A percentile compares a stretch with the other conserved stretches of the same genome.
These are phyloP conservation scores for Drosophila micromelanica DNA, from an alignment of 1,140 invertebrate genomes.

Conservation along the genomic window DNA sequence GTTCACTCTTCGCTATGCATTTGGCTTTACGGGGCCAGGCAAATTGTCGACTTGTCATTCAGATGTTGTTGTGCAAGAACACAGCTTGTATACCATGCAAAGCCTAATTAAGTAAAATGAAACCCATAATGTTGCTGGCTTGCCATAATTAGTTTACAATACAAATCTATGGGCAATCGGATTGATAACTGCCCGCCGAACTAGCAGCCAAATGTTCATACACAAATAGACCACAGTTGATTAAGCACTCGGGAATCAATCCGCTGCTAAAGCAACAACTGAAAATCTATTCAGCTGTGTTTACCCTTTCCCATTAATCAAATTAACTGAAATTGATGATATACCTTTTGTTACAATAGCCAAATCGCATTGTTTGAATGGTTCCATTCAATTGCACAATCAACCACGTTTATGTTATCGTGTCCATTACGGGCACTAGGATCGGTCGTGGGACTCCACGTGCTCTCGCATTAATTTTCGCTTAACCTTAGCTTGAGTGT, in stretches of 20 bases:
- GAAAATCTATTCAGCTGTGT: slow-evolving; percentile 49
- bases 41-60: slow-evolving; percentile 72
- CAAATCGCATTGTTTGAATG: slow-evolving; percentile 25
- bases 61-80: slow-evolving; percentile 39
- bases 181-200: slow-evolving; percentile 21
- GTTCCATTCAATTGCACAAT: slow-evolving; percentile 46
- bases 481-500: slow-evolving; percentile 40
- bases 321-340: slow-evolving; percentile 80
- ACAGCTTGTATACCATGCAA: slow-evolving; percentile 8
- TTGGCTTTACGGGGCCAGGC: slow-evolving; percentile 49
- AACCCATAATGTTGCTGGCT: slow-evolving; percentile 38
- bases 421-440: slow-evolving; percentile 6
- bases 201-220: slow-evolving; percentile 63
- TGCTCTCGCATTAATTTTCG: slow-evolving; percentile 73
- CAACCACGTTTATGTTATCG: slow-evolving; percentile 47
- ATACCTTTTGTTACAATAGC: slow-evolving; percentile 42
- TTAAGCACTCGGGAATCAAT: slow-evolving; percentile 32
- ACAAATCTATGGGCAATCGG: slow-evolving; percentile 11
- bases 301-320: slow-evolving; percentile 71
- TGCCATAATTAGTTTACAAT: slow-evolving; percentile 66
- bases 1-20: slow-evolving; percentile 45
- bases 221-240: slow-evolving; percentile 67
- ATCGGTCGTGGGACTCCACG: not conserved
- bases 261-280: not conserved
- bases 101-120: slow-evolving; percentile 44